Evolutionary conservation across 2,888 invertebrate species (phyloP), one percentile per base, ranked within the genome.

Genomic region (Aspidapion aeneum): DNA sequence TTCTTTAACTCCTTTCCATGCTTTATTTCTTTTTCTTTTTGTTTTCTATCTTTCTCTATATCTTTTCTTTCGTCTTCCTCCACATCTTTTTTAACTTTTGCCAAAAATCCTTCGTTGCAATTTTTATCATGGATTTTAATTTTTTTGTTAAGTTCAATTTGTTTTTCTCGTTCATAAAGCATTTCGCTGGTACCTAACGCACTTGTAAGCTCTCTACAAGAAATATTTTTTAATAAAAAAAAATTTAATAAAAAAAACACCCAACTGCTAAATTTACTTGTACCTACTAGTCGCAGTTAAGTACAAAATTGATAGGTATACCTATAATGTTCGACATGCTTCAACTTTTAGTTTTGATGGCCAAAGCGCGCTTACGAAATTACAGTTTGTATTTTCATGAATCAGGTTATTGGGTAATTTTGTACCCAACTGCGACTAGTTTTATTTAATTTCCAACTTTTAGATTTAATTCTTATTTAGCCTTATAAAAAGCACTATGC

Each of bases 131-230:
- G 77, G 1, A 73, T 70, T 55, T 78, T 77, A 21, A 81, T 60
- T 18, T 67, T 68, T 12, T 74, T 60, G 12, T 72, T 66, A 18
- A 79, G 74, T 65, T 79, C 75, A 16, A 71, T 68, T 67, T 80
- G 79, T 60, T 74, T 74, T 20, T 74, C 72, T 50, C 79, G 69
- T 70, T 79, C 78, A 63, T 71, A 72, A 5, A 77, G 58, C 2
- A 75, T 73, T 69, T 79, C 77, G 12, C 77, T 71, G 17, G 72
- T 62, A 16, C 77, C 60, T 17, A 77, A 70, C 2, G 78, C 78
- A 22, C 75, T 74, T 2, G 75, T 77, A 5, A 79, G 58, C 48
- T 72, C 69, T 65, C 72, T 67, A 55, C 21, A 58, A 54, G 17
- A 17, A 21, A 48, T 48, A n/a, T n/a, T 48, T 12, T 9, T n/a